phyloP scores from a whole-genome alignment of 2,113 vertebrate genomes.

The Apistogramma diplotaenia region DNA sequence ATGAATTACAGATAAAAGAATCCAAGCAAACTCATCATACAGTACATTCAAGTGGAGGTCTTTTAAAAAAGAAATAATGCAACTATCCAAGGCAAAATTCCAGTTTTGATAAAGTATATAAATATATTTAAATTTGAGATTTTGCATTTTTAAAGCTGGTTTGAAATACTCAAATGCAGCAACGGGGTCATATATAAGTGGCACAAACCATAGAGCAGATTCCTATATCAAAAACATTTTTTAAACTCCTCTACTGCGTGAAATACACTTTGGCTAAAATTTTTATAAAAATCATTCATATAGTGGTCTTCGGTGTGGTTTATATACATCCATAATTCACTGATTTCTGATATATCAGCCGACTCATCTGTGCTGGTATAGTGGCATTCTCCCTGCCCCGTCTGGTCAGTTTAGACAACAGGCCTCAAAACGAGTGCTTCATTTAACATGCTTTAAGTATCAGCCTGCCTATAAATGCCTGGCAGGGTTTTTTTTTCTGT shows the following conservation, averaged over 20 bases:
- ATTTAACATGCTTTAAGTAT: background rate
- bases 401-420: background rate
- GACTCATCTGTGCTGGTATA: background rate
- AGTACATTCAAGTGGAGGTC: conserved; percentile 7
- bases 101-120: conserved; percentile 4
- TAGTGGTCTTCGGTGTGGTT: background rate
- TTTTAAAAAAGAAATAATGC: background rate
- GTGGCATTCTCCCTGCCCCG: conserved; percentile 17
- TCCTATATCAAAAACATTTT: background rate
- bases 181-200: background rate
- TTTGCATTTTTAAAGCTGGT: background rate
- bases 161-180: background rate
- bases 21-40: background rate
- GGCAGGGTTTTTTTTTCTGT: too few relatives aligned
- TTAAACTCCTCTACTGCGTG: background rate
- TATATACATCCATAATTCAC: background rate
- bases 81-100: background rate
- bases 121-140: conserved; percentile 9
- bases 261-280: background rate
- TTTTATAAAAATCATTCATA: background rate
- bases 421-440: background rate
- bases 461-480: background rate
- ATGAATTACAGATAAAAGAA: background rate
- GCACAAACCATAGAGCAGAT: background rate
- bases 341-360: background rate